Conservation (phyloP, 1,140 invertebrate species). For the Cydia amplana region DNA sequence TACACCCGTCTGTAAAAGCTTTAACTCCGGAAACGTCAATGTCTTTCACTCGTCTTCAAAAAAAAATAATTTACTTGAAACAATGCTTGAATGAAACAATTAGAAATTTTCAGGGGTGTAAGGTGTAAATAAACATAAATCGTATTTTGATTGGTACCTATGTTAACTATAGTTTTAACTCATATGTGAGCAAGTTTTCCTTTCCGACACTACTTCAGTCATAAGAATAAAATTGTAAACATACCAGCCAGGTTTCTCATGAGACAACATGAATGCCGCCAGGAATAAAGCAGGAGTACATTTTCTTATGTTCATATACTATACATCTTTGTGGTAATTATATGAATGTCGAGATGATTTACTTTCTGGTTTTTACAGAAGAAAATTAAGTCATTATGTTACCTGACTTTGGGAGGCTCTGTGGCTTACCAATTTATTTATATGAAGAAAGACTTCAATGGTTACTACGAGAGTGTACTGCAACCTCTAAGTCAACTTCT, state of each 20-base stretch:
- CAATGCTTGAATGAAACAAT: too few relatives aligned
- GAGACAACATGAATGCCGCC: constrained; percentile 9
- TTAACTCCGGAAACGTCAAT: too few relatives aligned
- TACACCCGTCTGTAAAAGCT: too few relatives aligned
- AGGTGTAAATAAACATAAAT: too few relatives aligned
- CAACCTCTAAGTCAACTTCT: constrained; percentile 85
- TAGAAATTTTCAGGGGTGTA: too few relatives aligned
- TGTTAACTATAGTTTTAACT: too few relatives aligned
- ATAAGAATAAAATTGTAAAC: neutral
- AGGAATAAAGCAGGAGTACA: neutral
- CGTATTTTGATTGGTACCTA: too few relatives aligned
- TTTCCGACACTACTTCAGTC: too few relatives aligned
- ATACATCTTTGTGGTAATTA: neutral
- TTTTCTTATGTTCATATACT: neutral
- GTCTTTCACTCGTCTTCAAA: too few relatives aligned
- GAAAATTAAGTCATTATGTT: constrained; percentile 79
- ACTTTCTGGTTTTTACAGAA: constrained; percentile 73
- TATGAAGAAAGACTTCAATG: constrained; percentile 85
- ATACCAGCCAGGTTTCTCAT: neutral
- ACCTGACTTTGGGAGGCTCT: constrained; percentile 81
- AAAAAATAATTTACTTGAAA: too few relatives aligned
- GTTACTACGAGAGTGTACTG: constrained; percentile 86
- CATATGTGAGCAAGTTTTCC: too few relatives aligned
- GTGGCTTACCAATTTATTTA: constrained; percentile 83
- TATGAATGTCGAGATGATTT: neutral